Base-by-base conservation (phyloP, 2,888 invertebrate species). In the Tupiocoris notatus region DNA sequence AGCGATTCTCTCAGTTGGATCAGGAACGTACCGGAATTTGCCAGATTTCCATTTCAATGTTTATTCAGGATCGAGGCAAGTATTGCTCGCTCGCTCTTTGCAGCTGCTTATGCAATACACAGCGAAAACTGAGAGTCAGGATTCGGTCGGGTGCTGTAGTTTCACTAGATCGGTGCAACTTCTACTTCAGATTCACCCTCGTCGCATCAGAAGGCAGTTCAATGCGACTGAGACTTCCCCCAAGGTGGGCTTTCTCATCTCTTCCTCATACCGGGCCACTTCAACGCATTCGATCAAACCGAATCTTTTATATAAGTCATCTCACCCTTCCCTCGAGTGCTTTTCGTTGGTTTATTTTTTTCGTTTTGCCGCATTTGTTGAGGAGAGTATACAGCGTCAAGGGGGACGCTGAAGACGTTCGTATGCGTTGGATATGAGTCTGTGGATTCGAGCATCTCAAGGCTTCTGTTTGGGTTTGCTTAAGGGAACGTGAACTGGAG, bases 221-320 rank as follows among this genome's bases (percentile, higher is more conserved):
- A 39, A n/a, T n/a, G 39, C 39, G 12, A 12, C 39, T 12, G 39
- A 39, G 39, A 39, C 39, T 39, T 39, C 39, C 39, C 39, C 39
- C 39, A 39, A 39, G 39, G 39, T 39, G 39, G 6, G 3, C 39
- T 39, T 39, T 39, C 39, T 39, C 39, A 39, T 39, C 39, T n/a
- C n/a, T n/a, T n/a, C n/a, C n/a, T 39, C 39, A 39, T 12, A 39
- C 39, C 39, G 12, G 39, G 12, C 39, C 39, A 39, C 39, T 39
- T 39, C 39, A 39, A 39, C 65, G 65, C 54, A 24, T 25, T 39
- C 65, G 65, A 65, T 65, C 65, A 65, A 65, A 65, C 65, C 65
- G 54, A 65, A 65, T 65, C 65, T 65, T 65, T 65, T 65, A 65
- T 65, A 65, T 65, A 65, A 65, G 65, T 65, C 65, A 65, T 65